A percentile compares a stretch with the other conserved stretches of the same genome.
These are phyloP conservation scores for Schizopygopsis pylzovi DNA, from an alignment of 2,797 vertebrate species.

Conservation along the genomic window DNA sequence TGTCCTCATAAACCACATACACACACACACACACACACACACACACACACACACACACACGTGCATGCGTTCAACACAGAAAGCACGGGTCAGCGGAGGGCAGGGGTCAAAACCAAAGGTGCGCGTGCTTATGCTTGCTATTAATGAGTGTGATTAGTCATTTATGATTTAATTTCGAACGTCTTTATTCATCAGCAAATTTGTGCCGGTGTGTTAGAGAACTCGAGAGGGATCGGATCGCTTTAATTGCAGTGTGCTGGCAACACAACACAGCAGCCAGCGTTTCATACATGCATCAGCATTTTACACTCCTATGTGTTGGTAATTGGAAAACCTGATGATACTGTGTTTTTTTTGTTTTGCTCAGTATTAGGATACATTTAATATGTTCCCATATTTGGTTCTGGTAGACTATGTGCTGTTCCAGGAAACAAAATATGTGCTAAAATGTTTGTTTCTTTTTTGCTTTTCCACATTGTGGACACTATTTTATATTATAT, in stretches of 20 bases:
- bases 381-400: constrained; percentile 25
- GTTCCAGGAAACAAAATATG: not conserved
- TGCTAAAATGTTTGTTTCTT: no score
- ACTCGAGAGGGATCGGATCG: constrained; percentile 42
- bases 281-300: constrained; percentile 52
- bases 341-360: not conserved
- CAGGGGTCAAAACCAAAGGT: constrained; percentile 27
- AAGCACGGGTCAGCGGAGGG: not conserved
- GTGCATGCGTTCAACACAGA: not conserved
- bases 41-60: constrained; percentile 1
- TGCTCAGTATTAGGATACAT: constrained; percentile 31
- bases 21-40: constrained; percentile 20
- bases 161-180: constrained; percentile 62
- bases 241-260: constrained; percentile 59
- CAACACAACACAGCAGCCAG: constrained; percentile 38
- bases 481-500: no score
- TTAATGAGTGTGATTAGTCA: constrained; percentile 64
- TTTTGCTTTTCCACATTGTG: no score
- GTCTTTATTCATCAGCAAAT: constrained; percentile 63
- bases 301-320: constrained; percentile 43
- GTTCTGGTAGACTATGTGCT: not conserved
- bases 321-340: constrained; percentile 33
- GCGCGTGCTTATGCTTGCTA: not conserved
- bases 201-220: constrained; percentile 47
- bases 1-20: not conserved